Evolutionary conservation across 2,797 vertebrate species (phyloP), one percentile per base, ranked within the genome.

Genomic region (Sebastolobus altivelis): DNA sequence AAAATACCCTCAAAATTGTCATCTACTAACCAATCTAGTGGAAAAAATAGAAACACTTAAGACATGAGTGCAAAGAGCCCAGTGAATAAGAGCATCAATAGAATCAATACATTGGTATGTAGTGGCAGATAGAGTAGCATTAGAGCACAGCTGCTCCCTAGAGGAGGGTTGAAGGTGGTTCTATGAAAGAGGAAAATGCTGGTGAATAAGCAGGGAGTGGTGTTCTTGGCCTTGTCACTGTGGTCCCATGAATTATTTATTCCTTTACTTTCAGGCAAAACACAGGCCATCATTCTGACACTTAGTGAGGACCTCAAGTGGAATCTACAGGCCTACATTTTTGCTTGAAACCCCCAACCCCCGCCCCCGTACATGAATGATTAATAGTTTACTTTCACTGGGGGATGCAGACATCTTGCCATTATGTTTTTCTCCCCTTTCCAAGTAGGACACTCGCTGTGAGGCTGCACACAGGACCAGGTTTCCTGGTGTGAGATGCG

Each of bases 231-330:
- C 82, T 82, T 85, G 68, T 86, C 81, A 54, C 58, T 72, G 49
- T 78, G 66, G 72, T 70, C 56, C 46, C 35, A 94, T 95, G 79
- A 92, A 94, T 93, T 93, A 95, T 95, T 94, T 71, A 94, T 90
- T 66, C 60, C 12, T 84, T 83, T 87, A 83, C 92, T 93, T 94
- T 94, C 87, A 94, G 82, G 83, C 77, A 86, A 90, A 88, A 84
- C 65, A 63, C 72, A 63, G 46, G 59, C 61, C 66, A 65, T 78
- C 59, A 40, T 69, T 81, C 56, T 81, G 66, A 89, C 74, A 81
- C 83, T 84, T 80, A 78, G 72, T 59, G 13, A 72, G 55, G 58
- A 72, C 40, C 79, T 80, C 40, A 72, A 55, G 80, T 86, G 80
- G 40, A 73, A 82, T 89, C 77, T 55, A 22, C 75, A 75, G 38